A percentile compares a stretch with the other conserved stretches of the same genome.
Evolutionary conservation across 1,140 invertebrate species (phyloP).

Genomic region (Uloborus diversus): DNA sequence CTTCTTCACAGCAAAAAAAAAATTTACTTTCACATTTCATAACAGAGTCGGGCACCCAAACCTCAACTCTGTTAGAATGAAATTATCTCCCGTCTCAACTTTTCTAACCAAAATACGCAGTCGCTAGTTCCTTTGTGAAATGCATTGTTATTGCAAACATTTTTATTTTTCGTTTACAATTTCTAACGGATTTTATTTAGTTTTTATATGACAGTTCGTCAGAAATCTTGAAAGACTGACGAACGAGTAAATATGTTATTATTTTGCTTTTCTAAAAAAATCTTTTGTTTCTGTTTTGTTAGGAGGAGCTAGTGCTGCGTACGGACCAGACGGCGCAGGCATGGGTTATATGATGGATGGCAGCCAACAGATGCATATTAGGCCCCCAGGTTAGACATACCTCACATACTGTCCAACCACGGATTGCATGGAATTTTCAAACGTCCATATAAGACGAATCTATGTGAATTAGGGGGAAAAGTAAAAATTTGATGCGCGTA

Average conservation of each 20-base stretch:
- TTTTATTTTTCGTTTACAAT: conserved; percentile 14
- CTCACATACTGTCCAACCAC: background rate
- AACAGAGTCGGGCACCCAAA: too few relatives aligned
- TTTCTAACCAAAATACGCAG: conserved; percentile 31
- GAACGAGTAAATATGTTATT: conserved; percentile 22
- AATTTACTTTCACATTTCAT: too few relatives aligned
- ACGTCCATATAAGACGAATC: too few relatives aligned
- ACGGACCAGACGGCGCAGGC: conserved; percentile 87
- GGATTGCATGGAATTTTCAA: too few relatives aligned
- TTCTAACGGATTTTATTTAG: conserved; percentile 39
- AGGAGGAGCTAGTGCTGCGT: conserved; percentile 83
- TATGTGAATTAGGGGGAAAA: too few relatives aligned
- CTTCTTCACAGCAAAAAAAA: too few relatives aligned
- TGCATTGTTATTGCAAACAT: background rate
- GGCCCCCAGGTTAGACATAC: conserved; percentile 78
- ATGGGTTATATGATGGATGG: conserved; percentile 98
- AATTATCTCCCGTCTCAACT: background rate
- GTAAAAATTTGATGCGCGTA: too few relatives aligned
- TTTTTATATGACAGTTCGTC: background rate
- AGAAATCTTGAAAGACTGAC: background rate
- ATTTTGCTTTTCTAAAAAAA: conserved; percentile 48
- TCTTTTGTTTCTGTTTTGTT: conserved; percentile 48
- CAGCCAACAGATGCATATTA: conserved; percentile 81
- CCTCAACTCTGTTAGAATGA: too few relatives aligned
- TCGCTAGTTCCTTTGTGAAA: conserved; percentile 29